Base-by-base conservation (phyloP, 2,797 vertebrate genomes). In the Chloroceryle amazona region DNA sequence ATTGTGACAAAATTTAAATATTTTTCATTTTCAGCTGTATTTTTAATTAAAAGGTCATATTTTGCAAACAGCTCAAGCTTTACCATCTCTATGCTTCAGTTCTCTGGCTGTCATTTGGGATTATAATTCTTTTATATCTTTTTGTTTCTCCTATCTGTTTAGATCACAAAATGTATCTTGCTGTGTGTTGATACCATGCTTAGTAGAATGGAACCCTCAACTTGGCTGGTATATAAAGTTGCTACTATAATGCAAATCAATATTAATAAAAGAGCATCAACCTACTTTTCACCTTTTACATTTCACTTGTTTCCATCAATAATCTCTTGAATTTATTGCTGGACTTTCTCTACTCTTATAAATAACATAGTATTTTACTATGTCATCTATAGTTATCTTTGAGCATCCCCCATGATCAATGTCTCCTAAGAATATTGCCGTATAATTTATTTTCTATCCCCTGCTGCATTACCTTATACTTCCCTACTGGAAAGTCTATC, bases 41-140 rank as follows among this genome's bases (percentile, higher is more conserved):
- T 96, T 96, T 96, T 95, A 95, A 95, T 94, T 95, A 88, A 96
- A 95, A 93, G 91, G 93, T 94, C 88, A 94, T 67, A 81, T 84
- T 95, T 94, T 90, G 60, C 33, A 74, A 89, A 75, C 49, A 76
- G 55, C 76, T 95, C 76, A 84, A 89, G 86, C 88, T 90, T 96
- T 90, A 63, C 86, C 76, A 54, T 89, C 66, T 90, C 70, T 94
- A 39, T 96, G 90, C 47, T 74, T 93, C 60, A 89, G 60, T 80
- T 97, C 44, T 86, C 60, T 75, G 58, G 66, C 61, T 91, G 74
- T 76, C 90, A 82, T 76, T 90, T 89, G 94, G 83, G 81, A 92
- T 90, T 92, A 82, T 82, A 91, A 86, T 90, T 88, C 25, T 90
- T 91, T 91, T 89, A 63, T 52, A 31, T 52, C 41, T 73, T 68